Evolutionary conservation across 2,888 invertebrate genomes (phyloP).

Genomic region (Acanthosepion lycidas): DNA sequence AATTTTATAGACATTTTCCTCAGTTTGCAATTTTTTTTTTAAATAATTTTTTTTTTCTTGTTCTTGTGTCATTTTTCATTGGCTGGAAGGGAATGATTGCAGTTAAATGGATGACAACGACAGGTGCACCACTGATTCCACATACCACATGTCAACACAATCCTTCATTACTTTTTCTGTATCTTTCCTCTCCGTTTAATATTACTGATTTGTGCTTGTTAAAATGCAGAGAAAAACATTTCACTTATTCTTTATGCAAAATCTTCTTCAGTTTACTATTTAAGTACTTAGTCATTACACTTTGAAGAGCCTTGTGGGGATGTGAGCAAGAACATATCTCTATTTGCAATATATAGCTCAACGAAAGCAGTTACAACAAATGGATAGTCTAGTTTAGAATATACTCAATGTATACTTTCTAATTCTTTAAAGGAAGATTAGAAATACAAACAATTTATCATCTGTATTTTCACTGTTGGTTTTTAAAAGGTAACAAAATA

Average conservation of each 20-base stretch:
- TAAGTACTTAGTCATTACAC: neutral
- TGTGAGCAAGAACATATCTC: too few relatives aligned
- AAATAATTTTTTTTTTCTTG: neutral
- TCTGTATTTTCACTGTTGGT: too few relatives aligned
- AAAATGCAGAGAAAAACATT: neutral
- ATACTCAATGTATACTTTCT: too few relatives aligned
- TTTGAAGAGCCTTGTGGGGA: neutral
- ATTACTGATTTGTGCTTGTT: neutral
- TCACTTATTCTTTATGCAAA: neutral
- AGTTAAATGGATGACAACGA: neutral
- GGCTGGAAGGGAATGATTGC: constrained; percentile 33
- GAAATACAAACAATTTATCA: too few relatives aligned
- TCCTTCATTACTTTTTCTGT: neutral
- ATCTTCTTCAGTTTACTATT: neutral
- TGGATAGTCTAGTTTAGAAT: too few relatives aligned
- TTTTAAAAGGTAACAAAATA: too few relatives aligned
- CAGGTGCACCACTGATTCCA: neutral
- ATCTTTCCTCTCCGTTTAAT: neutral
- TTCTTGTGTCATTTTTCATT: neutral
- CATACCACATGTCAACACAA: neutral
- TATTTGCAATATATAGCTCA: too few relatives aligned
- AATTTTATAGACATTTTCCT: neutral
- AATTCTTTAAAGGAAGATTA: too few relatives aligned
- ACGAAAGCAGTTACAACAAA: too few relatives aligned
- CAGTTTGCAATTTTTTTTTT: neutral